phyloP scores from a whole-genome alignment of 1,140 invertebrate species.

The Hyposmocoma kahamanoa region DNA sequence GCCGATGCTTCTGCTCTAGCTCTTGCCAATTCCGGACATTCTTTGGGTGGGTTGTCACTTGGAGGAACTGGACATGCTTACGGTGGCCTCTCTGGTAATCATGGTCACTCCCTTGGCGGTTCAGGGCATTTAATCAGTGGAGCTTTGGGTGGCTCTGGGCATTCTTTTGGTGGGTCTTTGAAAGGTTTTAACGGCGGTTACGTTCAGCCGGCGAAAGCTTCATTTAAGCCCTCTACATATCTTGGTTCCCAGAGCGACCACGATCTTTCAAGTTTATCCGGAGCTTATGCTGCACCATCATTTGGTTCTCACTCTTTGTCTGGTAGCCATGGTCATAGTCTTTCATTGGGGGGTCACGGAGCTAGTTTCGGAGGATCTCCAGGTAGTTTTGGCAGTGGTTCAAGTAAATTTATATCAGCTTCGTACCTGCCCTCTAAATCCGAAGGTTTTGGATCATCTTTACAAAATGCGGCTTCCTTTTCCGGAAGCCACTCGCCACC shows the following conservation, averaged over 20 bases:
- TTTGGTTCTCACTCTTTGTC: slow-evolving; percentile 33
- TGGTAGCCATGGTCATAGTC: slow-evolving; percentile 27
- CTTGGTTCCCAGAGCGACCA: slow-evolving; percentile 51
- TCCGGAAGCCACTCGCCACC: slow-evolving; percentile 39
- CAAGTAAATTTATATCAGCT: slow-evolving; percentile 40
- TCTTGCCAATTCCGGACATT: slow-evolving; percentile 24
- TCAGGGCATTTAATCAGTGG: not conserved
- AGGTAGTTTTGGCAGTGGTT: slow-evolving; percentile 33
- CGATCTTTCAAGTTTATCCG: slow-evolving; percentile 34
- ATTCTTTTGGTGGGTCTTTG: not conserved
- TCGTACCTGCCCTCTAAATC: slow-evolving; percentile 42
- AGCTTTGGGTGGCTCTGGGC: not conserved
- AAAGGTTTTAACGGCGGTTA: slow-evolving; percentile 35
- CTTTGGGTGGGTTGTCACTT: slow-evolving; percentile 4
- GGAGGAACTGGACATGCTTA: slow-evolving; percentile 14
- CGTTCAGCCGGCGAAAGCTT: slow-evolving; percentile 39
- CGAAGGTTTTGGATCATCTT: slow-evolving; percentile 40
- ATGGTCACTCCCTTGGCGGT: not conserved
- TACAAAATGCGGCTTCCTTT: slow-evolving; percentile 47
- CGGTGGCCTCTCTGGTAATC: too few species aligned
- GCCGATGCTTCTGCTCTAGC: slow-evolving; percentile 25
- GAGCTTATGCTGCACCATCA: slow-evolving; percentile 43
- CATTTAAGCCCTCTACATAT: slow-evolving; percentile 60
- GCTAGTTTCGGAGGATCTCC: slow-evolving; percentile 36
- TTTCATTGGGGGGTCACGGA: slow-evolving; percentile 39